These are phyloP conservation scores for Dolichopus griseipennis DNA, from an alignment of 2,888 invertebrate genomes.

Conservation along the genomic window DNA sequence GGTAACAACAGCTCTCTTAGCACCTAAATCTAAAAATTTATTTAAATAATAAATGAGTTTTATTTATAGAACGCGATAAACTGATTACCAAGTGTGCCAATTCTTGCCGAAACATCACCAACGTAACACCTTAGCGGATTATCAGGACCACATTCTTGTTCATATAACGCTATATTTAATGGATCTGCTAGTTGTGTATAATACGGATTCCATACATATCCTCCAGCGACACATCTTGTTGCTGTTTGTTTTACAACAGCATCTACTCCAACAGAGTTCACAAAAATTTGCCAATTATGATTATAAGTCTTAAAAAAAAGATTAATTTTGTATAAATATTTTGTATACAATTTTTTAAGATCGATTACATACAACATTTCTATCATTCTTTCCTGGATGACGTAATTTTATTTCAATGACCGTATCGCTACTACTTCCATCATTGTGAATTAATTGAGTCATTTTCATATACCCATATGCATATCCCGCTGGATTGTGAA, in stretches of 20 bases:
- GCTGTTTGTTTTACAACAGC: slow-evolving; percentile 69
- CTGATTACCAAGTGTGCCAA: slow-evolving; percentile 69
- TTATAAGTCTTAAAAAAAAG: slow-evolving; percentile 54
- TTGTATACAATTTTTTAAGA: background rate
- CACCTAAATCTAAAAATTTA: slow-evolving; percentile 55
- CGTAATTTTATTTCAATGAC: slow-evolving; percentile 78
- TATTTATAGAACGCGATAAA: background rate
- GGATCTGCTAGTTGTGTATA: slow-evolving; percentile 86
- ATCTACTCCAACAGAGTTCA: slow-evolving; percentile 86
- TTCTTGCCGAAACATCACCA: slow-evolving; percentile 76
- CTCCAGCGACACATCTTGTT: slow-evolving; percentile 82
- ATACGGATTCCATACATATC: slow-evolving; percentile 86
- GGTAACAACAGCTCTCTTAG: slow-evolving; percentile 63
- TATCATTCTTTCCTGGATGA: slow-evolving; percentile 77
- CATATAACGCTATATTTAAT: slow-evolving; percentile 75
- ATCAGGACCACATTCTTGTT: slow-evolving; percentile 76
- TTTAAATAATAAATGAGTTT: no score
- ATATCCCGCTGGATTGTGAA: slow-evolving; percentile 73
- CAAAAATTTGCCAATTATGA: slow-evolving; percentile 85
- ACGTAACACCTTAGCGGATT: slow-evolving; percentile 85
- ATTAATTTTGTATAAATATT: slow-evolving; percentile 8
- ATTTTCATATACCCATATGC: slow-evolving; percentile 79
- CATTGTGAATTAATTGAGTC: slow-evolving; percentile 79
- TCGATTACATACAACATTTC: slow-evolving; percentile 57
- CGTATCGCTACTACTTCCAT: slow-evolving; percentile 81